Evolutionary conservation across 2,888 invertebrate species (phyloP), one percentile per base, ranked within the genome.

Genomic region (Gibbula magus): DNA sequence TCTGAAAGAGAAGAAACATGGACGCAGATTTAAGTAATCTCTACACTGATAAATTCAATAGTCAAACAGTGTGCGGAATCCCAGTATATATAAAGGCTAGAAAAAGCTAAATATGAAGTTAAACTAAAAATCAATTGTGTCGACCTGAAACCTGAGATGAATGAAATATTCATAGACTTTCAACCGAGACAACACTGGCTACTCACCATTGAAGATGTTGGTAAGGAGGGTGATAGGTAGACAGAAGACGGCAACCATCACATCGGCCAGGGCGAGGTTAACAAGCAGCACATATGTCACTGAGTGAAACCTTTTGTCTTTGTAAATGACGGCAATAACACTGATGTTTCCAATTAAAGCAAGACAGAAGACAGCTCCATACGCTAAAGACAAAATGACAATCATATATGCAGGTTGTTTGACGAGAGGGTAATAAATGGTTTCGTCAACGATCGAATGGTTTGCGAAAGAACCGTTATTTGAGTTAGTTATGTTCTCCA

Each of bases 271-370:
- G 3, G 88, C 88, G 79, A 89, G 84, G 79, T 88, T 89, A 67
- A 85, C 88, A 61, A 88, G 87, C 77, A 89, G 86, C 80, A 85
- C 82, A 79, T 88, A 86, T 73, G 93, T 92, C 10, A 91, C 91
- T 10, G 89, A 91, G 79, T 92, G 89, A 91, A 92, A 91, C 51
- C 91, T 82, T 8, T 90, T 87, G 29, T 90, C 89, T 67, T 88
- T 86, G 66, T 86, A 82, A 16, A 92, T 91, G 7, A 92, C 90
- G 35, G 88, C 87, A 18, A 92, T 87, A 10, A 92, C 92, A 77
- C 90, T 88, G 52, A 88, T 81, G 82, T 92, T 92, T 16, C 92
- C 92, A 18, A 91, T 74, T n/a, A 92, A 82, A 7, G 92, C 91
- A 16, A 90, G 79, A 1, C 90, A 67, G 80, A 92, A 91, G 1